A percentile compares a stretch with the other conserved stretches of the same genome.
These are phyloP conservation scores for Zelleria hepariella DNA, from an alignment of 2,888 invertebrate genomes.

Conservation along the genomic window DNA sequence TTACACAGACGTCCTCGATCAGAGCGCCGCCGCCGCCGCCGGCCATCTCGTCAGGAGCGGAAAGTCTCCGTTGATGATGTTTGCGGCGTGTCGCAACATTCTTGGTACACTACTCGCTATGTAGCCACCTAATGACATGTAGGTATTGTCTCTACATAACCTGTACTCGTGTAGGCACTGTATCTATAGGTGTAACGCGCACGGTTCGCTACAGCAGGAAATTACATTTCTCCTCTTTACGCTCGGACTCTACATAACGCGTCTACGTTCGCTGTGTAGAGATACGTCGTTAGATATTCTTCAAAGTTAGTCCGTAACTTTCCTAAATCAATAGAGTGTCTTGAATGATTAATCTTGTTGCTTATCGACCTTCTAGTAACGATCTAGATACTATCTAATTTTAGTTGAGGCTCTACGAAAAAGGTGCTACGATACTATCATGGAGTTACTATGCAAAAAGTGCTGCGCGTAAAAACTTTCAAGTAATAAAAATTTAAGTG, in stretches of 20 bases:
- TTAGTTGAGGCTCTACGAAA: background rate
- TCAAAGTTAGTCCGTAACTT: background rate
- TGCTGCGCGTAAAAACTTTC: background rate
- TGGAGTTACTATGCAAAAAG: background rate
- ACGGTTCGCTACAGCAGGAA: background rate
- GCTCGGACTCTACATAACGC: background rate
- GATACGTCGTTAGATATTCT: background rate
- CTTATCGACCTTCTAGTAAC: background rate
- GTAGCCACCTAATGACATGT: background rate
- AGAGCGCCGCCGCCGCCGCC: conserved; percentile 12
- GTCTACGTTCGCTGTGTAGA: background rate
- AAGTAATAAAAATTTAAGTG: background rate
- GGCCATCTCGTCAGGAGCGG: conserved; percentile 36
- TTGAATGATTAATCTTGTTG: background rate
- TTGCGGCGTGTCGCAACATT: conserved; percentile 12
- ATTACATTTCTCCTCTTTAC: background rate
- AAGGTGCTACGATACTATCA: background rate
- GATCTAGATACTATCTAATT: too few relatives aligned
- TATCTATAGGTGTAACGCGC: background rate
- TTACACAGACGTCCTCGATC: conserved; percentile 68
- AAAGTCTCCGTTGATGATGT: conserved; percentile 59
- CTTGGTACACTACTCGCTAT: background rate
- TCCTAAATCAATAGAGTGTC: background rate
- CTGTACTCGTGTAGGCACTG: background rate
- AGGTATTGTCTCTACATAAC: background rate